Evolutionary conservation across 30 jellyfish, hydroid and myxozoan species (phyloP).

Genomic region (Aurelia aurita): DNA sequence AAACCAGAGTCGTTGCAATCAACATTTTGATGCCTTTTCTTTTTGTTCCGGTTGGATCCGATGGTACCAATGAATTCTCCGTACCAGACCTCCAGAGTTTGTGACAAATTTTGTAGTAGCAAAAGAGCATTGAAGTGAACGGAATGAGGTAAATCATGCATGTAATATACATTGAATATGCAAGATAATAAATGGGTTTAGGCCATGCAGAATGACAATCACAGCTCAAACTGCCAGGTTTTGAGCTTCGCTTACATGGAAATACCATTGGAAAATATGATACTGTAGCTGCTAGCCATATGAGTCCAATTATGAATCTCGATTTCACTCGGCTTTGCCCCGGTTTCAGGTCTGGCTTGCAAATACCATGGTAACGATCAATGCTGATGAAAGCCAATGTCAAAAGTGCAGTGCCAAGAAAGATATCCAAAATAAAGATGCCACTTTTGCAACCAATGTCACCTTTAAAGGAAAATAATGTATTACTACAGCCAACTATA

Average conservation of each 20-base stretch:
- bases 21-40: conserved; percentile 51
- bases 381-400: conserved; percentile 57
- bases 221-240: conserved; percentile 54
- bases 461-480: conserved; percentile 20
- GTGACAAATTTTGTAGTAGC: conserved; percentile 44
- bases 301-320: conserved; percentile 12
- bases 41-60: conserved; percentile 66
- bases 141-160: conserved; percentile 52
- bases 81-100: conserved; percentile 47
- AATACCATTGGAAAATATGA: conserved; percentile 62
- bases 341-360: conserved; percentile 3
- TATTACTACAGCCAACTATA: background rate
- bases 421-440: conserved; percentile 36
- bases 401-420: conserved; percentile 48
- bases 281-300: conserved; percentile 59
- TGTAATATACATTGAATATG: conserved; percentile 26
- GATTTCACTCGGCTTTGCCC: conserved; percentile 17
- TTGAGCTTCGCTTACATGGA: conserved; percentile 27
- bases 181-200: conserved; percentile 13
- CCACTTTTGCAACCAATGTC: conserved; percentile 69
- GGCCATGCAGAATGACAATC: conserved; percentile 81
- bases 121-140: conserved; percentile 49
- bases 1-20: conserved; percentile 47
- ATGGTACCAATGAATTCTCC: conserved; percentile 7
- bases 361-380: conserved; percentile 72